A percentile compares a stretch with the other conserved stretches of the same genome.
Conservation (phyloP, 64 coral and sea anemone species). For the Stylophora pistillata region DNA sequence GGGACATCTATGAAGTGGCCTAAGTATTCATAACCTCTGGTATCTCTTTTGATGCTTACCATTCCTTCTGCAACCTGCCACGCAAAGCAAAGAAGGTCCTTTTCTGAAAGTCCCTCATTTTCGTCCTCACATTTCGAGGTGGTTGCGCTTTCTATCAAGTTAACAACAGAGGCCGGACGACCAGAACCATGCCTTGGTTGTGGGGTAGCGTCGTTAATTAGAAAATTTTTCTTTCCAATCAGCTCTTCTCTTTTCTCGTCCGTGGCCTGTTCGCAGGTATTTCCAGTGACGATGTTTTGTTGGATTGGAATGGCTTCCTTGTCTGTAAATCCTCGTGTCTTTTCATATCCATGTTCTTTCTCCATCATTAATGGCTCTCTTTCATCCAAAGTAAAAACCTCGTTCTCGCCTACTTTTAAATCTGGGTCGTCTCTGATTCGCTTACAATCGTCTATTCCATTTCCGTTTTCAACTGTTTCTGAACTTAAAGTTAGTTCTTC, state of each 20-base stretch:
- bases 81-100: slow-evolving; percentile 53
- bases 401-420: background rate
- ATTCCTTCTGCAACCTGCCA: slow-evolving; percentile 53
- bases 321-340: background rate
- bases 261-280: background rate
- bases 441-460: background rate
- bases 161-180: background rate
- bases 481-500: background rate
- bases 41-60: background rate
- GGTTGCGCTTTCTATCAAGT: background rate
- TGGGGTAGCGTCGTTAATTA: background rate
- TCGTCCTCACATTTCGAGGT: background rate
- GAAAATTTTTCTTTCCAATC: background rate
- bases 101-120: slow-evolving; percentile 16
- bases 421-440: background rate
- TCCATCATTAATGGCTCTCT: slow-evolving; percentile 29
- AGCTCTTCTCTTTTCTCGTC: background rate
- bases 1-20: background rate
- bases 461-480: background rate
- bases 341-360: slow-evolving; percentile 33
- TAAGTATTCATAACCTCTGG: background rate
- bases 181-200: background rate
- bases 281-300: too few relatives aligned
- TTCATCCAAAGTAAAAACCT: slow-evolving; percentile 21
- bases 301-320: background rate